Percentiles rank a stretch among this genome's conserved stretches.
Conservation (phyloP, 2,888 invertebrate genomes). For the Plebejus anna region DNA sequence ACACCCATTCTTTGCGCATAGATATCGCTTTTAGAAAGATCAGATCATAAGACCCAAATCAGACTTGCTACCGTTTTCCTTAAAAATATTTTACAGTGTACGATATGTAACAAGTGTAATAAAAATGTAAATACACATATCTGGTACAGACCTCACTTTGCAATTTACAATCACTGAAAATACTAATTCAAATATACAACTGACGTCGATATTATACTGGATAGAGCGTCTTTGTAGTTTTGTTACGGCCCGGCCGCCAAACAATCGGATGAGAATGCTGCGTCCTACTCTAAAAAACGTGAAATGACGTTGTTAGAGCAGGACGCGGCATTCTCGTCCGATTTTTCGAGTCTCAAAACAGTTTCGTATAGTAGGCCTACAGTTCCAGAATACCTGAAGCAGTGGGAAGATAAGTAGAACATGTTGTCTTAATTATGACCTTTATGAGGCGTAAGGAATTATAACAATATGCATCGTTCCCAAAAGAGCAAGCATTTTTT, state of each 20-base stretch:
- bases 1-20: neutral
- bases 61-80: constrained; percentile 30
- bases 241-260: neutral
- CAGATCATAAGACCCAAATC: constrained; percentile 12
- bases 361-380: no score
- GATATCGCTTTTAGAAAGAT: constrained; percentile 10
- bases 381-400: no score
- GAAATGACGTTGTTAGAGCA: no score
- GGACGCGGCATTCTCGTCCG: no score
- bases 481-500: no score
- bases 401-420: no score
- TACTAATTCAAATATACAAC: constrained; percentile 41
- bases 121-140: constrained; percentile 65
- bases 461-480: no score
- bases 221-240: constrained; percentile 4
- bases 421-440: no score
- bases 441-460: no score
- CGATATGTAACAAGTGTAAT: constrained; percentile 74
- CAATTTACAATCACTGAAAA: constrained; percentile 39
- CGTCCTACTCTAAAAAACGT: no score
- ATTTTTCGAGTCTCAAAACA: no score
- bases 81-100: constrained; percentile 60
- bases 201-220: neutral
- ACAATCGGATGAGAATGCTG: no score
- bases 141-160: constrained; percentile 58